Evolutionary conservation across 1,140 invertebrate genomes (phyloP).

Genomic region (Metopolophium dirhodum): DNA sequence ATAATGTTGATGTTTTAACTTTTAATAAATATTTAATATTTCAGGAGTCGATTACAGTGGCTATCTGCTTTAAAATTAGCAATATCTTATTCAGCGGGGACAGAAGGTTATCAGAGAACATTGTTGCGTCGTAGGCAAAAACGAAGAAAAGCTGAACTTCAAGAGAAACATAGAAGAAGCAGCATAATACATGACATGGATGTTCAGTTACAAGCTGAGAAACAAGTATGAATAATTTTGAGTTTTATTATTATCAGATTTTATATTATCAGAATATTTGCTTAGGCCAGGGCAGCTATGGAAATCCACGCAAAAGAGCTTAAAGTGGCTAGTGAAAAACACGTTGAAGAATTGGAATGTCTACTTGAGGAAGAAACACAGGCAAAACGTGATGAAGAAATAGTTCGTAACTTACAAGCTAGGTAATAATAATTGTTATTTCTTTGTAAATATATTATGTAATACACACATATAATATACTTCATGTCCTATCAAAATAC

Average conservation of each 20-base stretch:
- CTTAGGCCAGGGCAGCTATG: slow-evolving; percentile 71
- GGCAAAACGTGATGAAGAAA: slow-evolving; percentile 83
- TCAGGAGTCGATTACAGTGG: slow-evolving; percentile 73
- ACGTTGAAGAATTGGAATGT: slow-evolving; percentile 75
- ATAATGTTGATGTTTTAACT: not conserved
- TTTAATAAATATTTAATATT: slow-evolving; percentile 30
- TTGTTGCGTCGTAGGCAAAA: slow-evolving; percentile 67
- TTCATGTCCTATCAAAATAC: not conserved
- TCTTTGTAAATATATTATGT: not conserved
- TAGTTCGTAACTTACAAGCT: slow-evolving; percentile 76
- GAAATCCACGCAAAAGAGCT: slow-evolving; percentile 72
- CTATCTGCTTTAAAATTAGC: slow-evolving; percentile 74
- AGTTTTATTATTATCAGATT: not conserved
- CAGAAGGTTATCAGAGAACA: slow-evolving; percentile 72
- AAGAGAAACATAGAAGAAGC: slow-evolving; percentile 63
- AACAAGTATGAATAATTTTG: slow-evolving; percentile 59
- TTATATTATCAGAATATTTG: not conserved
- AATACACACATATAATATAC: not conserved
- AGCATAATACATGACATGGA: slow-evolving; percentile 67
- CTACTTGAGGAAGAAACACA: slow-evolving; percentile 80
- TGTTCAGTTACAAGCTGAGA: slow-evolving; percentile 70
- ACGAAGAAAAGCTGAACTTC: slow-evolving; percentile 67
- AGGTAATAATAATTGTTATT: slow-evolving; percentile 63
- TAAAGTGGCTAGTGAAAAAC: slow-evolving; percentile 71
- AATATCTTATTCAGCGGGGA: slow-evolving; percentile 70